A percentile compares a stretch with the other conserved stretches of the same genome.
These are phyloP conservation scores for Gopherus evgoodei DNA, from an alignment of 2,113 vertebrate species.

Conservation along the genomic window DNA sequence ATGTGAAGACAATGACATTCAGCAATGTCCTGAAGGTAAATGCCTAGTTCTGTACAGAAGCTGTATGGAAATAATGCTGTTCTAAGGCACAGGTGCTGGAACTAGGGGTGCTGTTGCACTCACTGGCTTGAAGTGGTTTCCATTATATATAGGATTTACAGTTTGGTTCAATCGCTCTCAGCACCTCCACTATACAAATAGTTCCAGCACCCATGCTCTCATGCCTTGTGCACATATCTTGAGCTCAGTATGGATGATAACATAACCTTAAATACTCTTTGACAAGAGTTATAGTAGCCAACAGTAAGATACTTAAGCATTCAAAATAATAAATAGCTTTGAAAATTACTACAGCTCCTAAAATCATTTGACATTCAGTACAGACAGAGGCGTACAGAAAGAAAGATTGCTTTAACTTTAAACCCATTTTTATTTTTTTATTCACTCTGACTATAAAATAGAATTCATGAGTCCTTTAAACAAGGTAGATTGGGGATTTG, in stretches of 20 bases:
- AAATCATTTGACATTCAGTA: constrained; percentile 13
- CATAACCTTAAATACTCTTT: neutral
- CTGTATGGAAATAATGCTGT: neutral
- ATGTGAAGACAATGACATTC: neutral
- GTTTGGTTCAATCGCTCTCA: too few relatives aligned
- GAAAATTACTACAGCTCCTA: neutral
- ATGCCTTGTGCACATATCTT: neutral
- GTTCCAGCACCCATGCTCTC: neutral
- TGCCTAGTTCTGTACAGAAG: neutral
- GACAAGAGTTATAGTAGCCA: neutral
- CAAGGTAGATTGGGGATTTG: neutral
- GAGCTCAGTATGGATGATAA: neutral
- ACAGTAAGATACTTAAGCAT: neutral
- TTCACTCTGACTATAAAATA: neutral
- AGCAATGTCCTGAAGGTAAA: neutral
- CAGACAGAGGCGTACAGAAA: neutral
- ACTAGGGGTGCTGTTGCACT: too few relatives aligned
- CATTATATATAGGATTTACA: too few relatives aligned
- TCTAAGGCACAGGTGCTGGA: neutral
- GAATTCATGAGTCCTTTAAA: constrained; percentile 4
- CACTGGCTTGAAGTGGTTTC: too few relatives aligned
- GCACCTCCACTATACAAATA: too few relatives aligned
- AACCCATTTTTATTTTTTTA: neutral
- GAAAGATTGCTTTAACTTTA: neutral
- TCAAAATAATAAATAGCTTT: constrained; percentile 11